Base-by-base conservation (phyloP, 2,113 vertebrate genomes). In the Hypocryptadius cinnamomeus region DNA sequence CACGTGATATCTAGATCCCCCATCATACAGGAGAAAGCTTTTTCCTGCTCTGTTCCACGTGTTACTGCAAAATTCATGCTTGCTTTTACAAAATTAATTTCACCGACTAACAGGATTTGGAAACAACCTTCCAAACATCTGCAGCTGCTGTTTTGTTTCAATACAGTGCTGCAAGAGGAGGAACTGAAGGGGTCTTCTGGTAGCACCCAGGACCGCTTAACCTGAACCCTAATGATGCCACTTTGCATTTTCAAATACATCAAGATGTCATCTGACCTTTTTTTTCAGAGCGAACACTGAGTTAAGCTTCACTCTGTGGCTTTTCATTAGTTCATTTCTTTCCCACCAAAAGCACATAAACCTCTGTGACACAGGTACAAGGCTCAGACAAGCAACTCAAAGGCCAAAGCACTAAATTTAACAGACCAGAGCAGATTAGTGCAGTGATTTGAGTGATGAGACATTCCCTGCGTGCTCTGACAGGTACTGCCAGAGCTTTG, bases 71-170 rank as follows among this genome's bases (percentile, higher is more conserved):
- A 89, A 96, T 89, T 87, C 68, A 91, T 85, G 44, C 74, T 87
- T 66, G 42, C 81, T 89, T 93, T 89, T 85, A 87, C 84, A 91
- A 92, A 94, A 96, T 92, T 89, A 91, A 91, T 91, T 77, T 79
- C 60, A 87, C 39, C 1, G 0, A 44, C 74, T 92, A 85, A 80
- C 64, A 87, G 60, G 70, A 94, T 91, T 90, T 86, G 51, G 64
- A 81, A 95, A 39, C 30, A 79, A 56, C 45, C 61, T 92, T 87
- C 37, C 73, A 85, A 79, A 68, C 8, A 30, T n/a, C n/a, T 70
- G 65, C 77, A 94, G 70, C 66, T 82, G 70, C 30, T 70, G 10
- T 60, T 85, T 21, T 16, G 5, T 85, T n/a, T n/a, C 76, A 44
- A 73, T 63, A 54, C 47, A 48, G 31, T 9, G 15, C 59, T 89